Evolutionary conservation across 2,797 vertebrate genomes (phyloP), one percentile per base, ranked within the genome.

Genomic region (Gambelia wislizenii): DNA sequence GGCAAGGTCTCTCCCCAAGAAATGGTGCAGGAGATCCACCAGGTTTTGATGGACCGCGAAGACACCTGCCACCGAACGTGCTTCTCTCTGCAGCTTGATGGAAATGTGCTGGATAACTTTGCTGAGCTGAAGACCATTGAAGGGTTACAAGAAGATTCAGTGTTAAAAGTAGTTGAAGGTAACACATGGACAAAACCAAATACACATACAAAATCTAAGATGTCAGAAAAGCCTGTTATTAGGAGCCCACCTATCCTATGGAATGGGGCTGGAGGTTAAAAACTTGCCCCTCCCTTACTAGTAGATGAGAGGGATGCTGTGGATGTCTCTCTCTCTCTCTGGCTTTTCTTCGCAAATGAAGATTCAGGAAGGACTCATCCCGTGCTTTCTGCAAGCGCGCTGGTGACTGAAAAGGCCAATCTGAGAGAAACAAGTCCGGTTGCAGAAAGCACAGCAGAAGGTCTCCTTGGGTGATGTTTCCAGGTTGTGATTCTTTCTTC

Each of bases 21-120:
- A 95, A 99, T 99, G 99, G 99, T 99, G 1, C 99, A 99, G 93
- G 99, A 99, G 96, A 99, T 99, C 95, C 98, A 99, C 93, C 99
- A 99, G 87, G 99, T 99, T 94, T 92, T 99, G 93, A 99, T 99
- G 98, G 99, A 99, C 95, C 97, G 99, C 0, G 99, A 99, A 92
- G 99, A 99, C 90, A 99, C 99, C 12, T 99, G 99, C 94, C 99
- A 99, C 91, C 98, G 99, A 90, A 99, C 99, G 27, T 99, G 99
- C 96, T 99, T 99, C 97, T 99, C 99, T 0, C 96, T 99, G 96
- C 99, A 99, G 94, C 97, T 99, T 87, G 99, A 99, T 0, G 99
- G 99, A 92, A 99, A 99, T 0, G 98, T 99, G 88, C 97, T 99
- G 10, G 99, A 99, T 95, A 99, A 99, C 97, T 99, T 99, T 79